Conservation (phyloP, 2,113 vertebrate genomes). For the Podilymbus podiceps region DNA sequence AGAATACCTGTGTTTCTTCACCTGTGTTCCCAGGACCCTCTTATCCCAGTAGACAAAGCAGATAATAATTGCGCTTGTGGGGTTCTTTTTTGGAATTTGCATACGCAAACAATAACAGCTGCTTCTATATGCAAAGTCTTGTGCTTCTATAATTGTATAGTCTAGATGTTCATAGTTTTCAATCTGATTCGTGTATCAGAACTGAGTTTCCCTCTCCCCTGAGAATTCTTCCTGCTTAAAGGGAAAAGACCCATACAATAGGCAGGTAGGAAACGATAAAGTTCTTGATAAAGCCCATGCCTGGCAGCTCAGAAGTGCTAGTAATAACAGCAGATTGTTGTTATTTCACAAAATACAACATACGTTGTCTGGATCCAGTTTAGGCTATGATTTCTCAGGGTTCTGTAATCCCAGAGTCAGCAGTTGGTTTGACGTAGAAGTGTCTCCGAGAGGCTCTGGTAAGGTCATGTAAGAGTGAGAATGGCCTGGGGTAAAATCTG, state of each 20-base stretch:
- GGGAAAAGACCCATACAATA: not conserved
- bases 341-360: not conserved
- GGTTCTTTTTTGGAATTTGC: not conserved
- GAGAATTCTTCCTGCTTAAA: not conserved
- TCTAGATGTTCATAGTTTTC: not conserved
- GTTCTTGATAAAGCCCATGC: not conserved
- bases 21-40: not conserved
- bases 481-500: not conserved
- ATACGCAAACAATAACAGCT: not conserved
- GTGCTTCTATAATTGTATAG: not conserved
- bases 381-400: not conserved
- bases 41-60: not conserved
- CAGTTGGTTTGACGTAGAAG: not conserved
- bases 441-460: not conserved
- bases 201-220: not conserved
- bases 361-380: not conserved
- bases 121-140: not conserved
- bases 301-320: not conserved
- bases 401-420: not conserved
- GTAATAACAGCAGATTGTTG: not conserved
- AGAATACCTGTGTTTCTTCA: not conserved
- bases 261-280: not conserved
- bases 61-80: not conserved
- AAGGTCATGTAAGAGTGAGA: not conserved
- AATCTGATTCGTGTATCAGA: not conserved